These are phyloP conservation scores for Drosophila baimaii DNA, from an alignment of 1,140 invertebrate genomes.

Conservation along the genomic window DNA sequence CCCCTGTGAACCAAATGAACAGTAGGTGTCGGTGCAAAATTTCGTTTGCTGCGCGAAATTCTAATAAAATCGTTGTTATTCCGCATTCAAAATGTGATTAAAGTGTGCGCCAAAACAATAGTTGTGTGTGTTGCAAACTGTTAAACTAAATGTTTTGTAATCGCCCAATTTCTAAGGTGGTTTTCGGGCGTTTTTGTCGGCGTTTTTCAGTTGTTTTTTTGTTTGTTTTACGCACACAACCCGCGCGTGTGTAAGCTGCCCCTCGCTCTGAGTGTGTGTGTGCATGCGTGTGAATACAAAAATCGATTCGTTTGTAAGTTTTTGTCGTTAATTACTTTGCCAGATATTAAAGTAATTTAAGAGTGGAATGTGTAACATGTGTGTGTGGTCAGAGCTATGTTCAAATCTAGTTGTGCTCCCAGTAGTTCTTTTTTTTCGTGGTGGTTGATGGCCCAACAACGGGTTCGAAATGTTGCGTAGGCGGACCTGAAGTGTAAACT, in stretches of 20 bases:
- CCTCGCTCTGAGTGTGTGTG: slow-evolving; percentile 12
- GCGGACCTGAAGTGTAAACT: slow-evolving; percentile 70
- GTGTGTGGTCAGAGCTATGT: slow-evolving; percentile 11
- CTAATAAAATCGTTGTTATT: slow-evolving; percentile 11
- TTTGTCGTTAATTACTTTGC: slow-evolving; percentile 58
- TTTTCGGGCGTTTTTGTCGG: slow-evolving; percentile 49
- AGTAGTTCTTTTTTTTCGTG: slow-evolving; percentile 24
- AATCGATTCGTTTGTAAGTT: slow-evolving; percentile 76
- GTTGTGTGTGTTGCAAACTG: neutral
- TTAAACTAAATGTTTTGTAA: slow-evolving; percentile 4
- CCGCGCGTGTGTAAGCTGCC: slow-evolving; percentile 17
- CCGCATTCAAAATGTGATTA: neutral
- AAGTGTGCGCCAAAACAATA: neutral
- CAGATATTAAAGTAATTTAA: slow-evolving; percentile 56
- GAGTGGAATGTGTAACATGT: slow-evolving; percentile 51
- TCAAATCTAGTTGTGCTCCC: slow-evolving; percentile 26
- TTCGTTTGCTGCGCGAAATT: slow-evolving; percentile 50
- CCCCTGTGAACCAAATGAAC: slow-evolving; percentile 15
- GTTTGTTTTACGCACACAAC: slow-evolving; percentile 63
- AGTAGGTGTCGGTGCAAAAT: slow-evolving; percentile 39
- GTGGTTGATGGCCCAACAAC: slow-evolving; percentile 43
- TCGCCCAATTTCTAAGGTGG: neutral
- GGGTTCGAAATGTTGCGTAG: slow-evolving; percentile 62
- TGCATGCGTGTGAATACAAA: slow-evolving; percentile 54
- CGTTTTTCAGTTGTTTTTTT: slow-evolving; percentile 70